Evolutionary conservation across 2,888 invertebrate species (phyloP).

Genomic region (Calameuta idolon): DNA sequence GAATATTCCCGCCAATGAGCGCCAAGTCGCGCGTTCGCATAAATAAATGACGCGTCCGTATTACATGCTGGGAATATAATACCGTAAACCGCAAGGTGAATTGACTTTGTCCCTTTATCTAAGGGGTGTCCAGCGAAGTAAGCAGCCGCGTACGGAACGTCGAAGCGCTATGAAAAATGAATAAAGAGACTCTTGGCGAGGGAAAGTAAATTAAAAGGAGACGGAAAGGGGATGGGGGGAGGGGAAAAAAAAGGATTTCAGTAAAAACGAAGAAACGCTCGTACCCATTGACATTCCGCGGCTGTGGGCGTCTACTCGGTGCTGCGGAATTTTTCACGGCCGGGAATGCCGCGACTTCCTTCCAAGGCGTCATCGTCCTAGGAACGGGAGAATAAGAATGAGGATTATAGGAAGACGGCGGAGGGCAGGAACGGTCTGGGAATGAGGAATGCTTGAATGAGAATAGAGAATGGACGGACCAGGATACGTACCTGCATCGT

Average conservation of each 20-base stretch:
- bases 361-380: constrained; percentile 43
- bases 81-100: neutral
- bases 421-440: neutral
- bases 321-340: constrained; percentile 40
- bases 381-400: constrained; percentile 43
- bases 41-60: neutral
- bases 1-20: neutral
- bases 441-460: neutral
- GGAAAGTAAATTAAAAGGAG: neutral
- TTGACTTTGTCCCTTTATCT: neutral
- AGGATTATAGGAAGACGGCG: constrained; percentile 32
- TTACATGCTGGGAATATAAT: neutral
- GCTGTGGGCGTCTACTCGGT: neutral
- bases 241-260: no score
- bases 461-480: neutral
- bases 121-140: neutral
- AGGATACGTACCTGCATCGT: constrained; percentile 52
- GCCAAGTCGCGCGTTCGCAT: neutral
- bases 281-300: neutral
- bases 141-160: neutral
- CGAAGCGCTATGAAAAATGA: neutral
- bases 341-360: constrained; percentile 49
- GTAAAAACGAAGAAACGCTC: neutral
- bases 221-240: no score
- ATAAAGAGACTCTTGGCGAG: neutral